Conservation (phyloP, 2,888 invertebrate genomes). For the Idaea straminata region DNA sequence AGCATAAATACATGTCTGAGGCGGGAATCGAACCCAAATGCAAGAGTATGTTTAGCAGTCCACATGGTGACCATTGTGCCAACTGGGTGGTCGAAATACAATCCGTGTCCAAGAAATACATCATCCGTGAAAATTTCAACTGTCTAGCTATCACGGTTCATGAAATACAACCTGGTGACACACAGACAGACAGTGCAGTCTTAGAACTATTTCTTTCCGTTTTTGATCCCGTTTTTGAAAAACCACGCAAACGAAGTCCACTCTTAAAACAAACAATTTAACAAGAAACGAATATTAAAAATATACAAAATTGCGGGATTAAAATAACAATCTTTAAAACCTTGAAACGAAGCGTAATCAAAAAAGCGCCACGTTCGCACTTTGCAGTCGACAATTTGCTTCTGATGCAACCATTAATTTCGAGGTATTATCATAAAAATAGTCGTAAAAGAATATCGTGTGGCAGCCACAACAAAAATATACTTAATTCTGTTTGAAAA, state of each 20-base stretch:
- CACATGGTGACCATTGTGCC: no score
- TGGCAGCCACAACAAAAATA: conserved; percentile 16
- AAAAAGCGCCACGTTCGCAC: conserved; percentile 1
- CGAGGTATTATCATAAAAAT: conserved; percentile 28
- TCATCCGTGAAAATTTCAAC: no score
- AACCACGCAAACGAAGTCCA: background rate
- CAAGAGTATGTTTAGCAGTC: no score
- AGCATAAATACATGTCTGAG: no score
- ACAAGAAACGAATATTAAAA: background rate
- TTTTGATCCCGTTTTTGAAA: background rate
- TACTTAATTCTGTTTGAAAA: background rate
- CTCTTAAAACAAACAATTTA: background rate
- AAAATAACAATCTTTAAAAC: background rate
- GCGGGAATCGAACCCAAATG: no score
- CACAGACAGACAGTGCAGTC: no score
- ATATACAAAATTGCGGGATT: background rate
- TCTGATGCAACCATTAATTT: conserved; percentile 26
- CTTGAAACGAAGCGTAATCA: background rate
- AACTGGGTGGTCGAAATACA: no score
- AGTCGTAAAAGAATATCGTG: conserved; percentile 29
- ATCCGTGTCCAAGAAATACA: no score
- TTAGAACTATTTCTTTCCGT: no score
- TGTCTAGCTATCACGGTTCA: no score
- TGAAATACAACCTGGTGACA: no score
- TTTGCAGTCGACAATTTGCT: conserved; percentile 13